A percentile compares a stretch with the other conserved stretches of the same genome.
Conservation (phyloP, 2,888 invertebrate species). For the Gymnoscelis rufifasciata region DNA sequence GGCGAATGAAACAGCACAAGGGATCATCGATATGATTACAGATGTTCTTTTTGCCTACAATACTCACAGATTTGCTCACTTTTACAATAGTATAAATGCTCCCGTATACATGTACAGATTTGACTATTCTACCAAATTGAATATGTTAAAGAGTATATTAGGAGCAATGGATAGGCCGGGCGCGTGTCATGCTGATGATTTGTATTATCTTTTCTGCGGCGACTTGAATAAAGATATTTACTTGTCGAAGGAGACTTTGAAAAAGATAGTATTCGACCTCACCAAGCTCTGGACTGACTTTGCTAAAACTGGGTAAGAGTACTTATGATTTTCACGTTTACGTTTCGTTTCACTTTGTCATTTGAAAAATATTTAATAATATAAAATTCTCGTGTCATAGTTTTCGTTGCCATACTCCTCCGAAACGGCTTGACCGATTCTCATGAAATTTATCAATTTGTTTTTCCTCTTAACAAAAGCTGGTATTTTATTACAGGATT, state of each 20-base stretch:
- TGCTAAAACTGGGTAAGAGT: conserved; percentile 53
- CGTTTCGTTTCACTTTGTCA: no score
- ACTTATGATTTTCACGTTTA: no score
- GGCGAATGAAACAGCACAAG: conserved; percentile 31
- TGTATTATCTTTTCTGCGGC: conserved; percentile 67
- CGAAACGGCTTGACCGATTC: no score
- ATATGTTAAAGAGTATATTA: conserved; percentile 41
- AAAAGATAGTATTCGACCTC: conserved; percentile 49
- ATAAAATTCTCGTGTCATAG: no score
- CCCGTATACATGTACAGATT: conserved; percentile 53
- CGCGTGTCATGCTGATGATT: conserved; percentile 69
- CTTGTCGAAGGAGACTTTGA: conserved; percentile 38
- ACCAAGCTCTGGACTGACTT: conserved; percentile 69
- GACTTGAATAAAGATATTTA: conserved; percentile 45
- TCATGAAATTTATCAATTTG: no score
- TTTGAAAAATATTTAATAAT: no score
- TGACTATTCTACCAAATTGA: conserved; percentile 51
- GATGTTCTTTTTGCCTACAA: conserved; percentile 48
- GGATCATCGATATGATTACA: conserved; percentile 39
- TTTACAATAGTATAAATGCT: conserved; percentile 35
- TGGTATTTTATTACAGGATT: no score
- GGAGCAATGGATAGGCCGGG: conserved; percentile 44
- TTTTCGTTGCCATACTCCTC: no score
- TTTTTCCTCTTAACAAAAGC: no score
- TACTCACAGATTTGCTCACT: conserved; percentile 44